Evolutionary conservation across 2,888 invertebrate genomes (phyloP).

Genomic region (Notocelia uddmanniana): DNA sequence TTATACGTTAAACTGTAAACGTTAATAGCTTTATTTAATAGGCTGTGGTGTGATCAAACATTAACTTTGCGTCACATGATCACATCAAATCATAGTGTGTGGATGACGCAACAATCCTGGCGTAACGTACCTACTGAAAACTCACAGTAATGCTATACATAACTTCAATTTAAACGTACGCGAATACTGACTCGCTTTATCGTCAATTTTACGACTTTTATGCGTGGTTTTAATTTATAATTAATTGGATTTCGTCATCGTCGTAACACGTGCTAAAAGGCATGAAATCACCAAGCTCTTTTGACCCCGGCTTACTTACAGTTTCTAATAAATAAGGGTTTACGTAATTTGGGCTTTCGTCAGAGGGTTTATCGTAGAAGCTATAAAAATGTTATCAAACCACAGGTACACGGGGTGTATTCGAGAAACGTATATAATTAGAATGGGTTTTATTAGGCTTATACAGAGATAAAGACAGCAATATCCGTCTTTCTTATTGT

Average conservation of each 20-base stretch:
- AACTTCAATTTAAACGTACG: slow-evolving; percentile 4
- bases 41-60: not conserved
- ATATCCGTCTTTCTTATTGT: no score
- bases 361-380: slow-evolving; percentile 7
- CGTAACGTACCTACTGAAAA: slow-evolving; percentile 8
- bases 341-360: not conserved
- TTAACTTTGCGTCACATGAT: not conserved
- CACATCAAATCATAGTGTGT: not conserved
- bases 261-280: slow-evolving; percentile 6
- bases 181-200: slow-evolving; percentile 2
- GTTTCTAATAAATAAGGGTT: not conserved
- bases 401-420: not conserved
- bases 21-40: not conserved
- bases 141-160: not conserved
- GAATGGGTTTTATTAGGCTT: not conserved
- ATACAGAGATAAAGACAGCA: no score
- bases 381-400: slow-evolving; percentile 31
- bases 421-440: not conserved
- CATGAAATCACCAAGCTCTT: not conserved
- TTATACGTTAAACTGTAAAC: no score
- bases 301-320: not conserved
- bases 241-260: slow-evolving; percentile 17
- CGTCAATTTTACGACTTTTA: slow-evolving; percentile 14
- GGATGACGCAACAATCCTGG: not conserved
- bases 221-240: slow-evolving; percentile 4